Base-by-base conservation (phyloP, 2,113 vertebrate species). In the Sterna hirundo region DNA sequence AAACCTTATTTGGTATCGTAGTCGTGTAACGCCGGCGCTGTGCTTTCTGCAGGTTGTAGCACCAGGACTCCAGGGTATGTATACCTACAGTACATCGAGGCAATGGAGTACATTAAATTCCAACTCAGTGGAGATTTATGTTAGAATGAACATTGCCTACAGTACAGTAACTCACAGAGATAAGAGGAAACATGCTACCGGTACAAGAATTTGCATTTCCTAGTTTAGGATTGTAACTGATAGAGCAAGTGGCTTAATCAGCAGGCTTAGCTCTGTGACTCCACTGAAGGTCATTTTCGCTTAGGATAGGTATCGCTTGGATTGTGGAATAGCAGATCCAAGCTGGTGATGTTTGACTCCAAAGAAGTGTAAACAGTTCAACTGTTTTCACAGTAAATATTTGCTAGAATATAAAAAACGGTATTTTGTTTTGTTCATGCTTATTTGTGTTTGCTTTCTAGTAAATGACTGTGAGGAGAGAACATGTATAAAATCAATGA, bases 51-150 rank as follows among this genome's bases (percentile, higher is more conserved):
- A 74, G 61, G 47, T 47, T 90, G 66, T 46, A 77, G 36, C 42
- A 77, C 78, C 85, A 94, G 75, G 66, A 85, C 78, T 91, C 40
- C 54, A 66, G 77, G 62, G 74, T 96, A 95, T 96, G 94, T 94
- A 93, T 91, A 83, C 86, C 52, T 81, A 62, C 51, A 70, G 46
- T 66, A 68, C 3, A 2, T 60, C 0, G 4, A 95, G 87, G 94
- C 64, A 93, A 62, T 40, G 74, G 75, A 95, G 82, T 90, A 64
- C 81, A 83, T 96, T 97, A 94, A 93, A 95, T 96, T 96, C 55
- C 75, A 94, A 18, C 89, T 85, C 78, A 23, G 38, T 75, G 62
- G 78, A 95, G 94, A 97, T 95, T 95, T 93, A 94, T 94, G 83
- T 90, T 93, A 18, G 51, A 95, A 93, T 88, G 93, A 95, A 83